Base-by-base conservation (phyloP, 1,140 invertebrate species). In the Plutomurus gul region DNA sequence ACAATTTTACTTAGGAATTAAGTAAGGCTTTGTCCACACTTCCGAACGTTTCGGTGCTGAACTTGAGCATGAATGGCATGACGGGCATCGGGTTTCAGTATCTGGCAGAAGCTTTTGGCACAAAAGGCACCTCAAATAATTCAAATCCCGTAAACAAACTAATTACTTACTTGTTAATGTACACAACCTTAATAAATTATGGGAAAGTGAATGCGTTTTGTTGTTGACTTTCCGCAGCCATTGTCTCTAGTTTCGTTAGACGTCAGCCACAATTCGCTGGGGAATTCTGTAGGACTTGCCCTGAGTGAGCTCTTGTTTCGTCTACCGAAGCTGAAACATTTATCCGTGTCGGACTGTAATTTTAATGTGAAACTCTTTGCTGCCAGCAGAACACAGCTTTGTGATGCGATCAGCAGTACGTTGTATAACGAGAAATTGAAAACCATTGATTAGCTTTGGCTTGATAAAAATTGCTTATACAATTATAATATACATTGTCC, bases 31-130 rank as follows among this genome's bases (percentile, higher is more conserved):
- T 83, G 1, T 65, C 46, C 4, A 80, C 82, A 10, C 49, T 83
- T 10, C 47, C 80, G 13, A 49, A 51, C 3, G 36, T 83, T 7
- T 25, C 13, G 10, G 78, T 49, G 5, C 71, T 84, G 0, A 56
- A 84, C 43, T 20, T 84, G 4, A 79, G 78, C 40, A 79, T 33
- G 16, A 84, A 84, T 72, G 83, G 81, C 47, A 77, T 84, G 6
- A 81, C 79, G 1, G 7, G 25, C 46, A 16, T 33, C 11, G 80
- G 79, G 4, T 40, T 84, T 7, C 18, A 49, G 11, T 13, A 51
- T 4, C 72, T 84, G 33, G 39, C n/a, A 13, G 60, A 82, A 39
- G 77, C 16, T 16, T 79, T 81, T 39, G 37, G 0, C 10, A 30
- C 71, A 56, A 6, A 33, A 33, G 22, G 33, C 7, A 56, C n/a